These are phyloP conservation scores for Boloria euphrosyne DNA, from an alignment of 2,888 invertebrate species.

Conservation along the genomic window DNA sequence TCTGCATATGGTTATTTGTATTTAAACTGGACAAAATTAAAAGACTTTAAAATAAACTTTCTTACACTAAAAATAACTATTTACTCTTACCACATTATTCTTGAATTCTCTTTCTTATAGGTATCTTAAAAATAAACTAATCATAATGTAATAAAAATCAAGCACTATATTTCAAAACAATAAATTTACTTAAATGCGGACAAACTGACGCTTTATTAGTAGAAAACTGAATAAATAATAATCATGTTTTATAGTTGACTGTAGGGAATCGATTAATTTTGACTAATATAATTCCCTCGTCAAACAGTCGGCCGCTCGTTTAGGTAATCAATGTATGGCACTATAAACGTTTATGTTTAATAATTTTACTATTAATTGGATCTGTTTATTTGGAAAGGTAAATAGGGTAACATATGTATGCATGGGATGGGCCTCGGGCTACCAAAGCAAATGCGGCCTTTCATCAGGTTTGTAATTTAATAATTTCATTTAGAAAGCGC, in stretches of 20 bases:
- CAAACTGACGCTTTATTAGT: conserved; percentile 19
- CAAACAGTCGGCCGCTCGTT: conserved; percentile 75
- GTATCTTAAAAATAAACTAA: too few species aligned
- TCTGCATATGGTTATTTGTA: conserved; percentile 4
- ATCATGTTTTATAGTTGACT: conserved; percentile 36
- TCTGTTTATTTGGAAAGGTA: conserved; percentile 24
- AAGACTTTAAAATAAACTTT: too few species aligned
- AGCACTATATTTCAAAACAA: conserved; percentile 14
- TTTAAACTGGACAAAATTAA: background rate
- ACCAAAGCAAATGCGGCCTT: conserved; percentile 8
- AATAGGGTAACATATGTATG: conserved; percentile 18
- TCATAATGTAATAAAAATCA: background rate
- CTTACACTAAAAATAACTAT: background rate
- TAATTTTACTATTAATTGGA: conserved; percentile 70
- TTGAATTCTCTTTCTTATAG: too few species aligned
- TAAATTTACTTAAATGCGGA: conserved; percentile 16
- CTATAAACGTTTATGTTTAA: conserved; percentile 70
- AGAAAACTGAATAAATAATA: conserved; percentile 26
- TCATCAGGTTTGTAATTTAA: background rate
- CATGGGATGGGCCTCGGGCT: background rate
- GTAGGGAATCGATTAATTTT: conserved; percentile 77
- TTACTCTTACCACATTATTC: background rate
- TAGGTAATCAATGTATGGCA: conserved; percentile 75
- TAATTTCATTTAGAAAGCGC: conserved; percentile 5
- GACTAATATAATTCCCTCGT: conserved; percentile 76